Percentiles rank a stretch among this genome's conserved stretches.
phyloP scores from a whole-genome alignment of 2,888 invertebrate genomes.

The Anoplius nigerrimus region DNA sequence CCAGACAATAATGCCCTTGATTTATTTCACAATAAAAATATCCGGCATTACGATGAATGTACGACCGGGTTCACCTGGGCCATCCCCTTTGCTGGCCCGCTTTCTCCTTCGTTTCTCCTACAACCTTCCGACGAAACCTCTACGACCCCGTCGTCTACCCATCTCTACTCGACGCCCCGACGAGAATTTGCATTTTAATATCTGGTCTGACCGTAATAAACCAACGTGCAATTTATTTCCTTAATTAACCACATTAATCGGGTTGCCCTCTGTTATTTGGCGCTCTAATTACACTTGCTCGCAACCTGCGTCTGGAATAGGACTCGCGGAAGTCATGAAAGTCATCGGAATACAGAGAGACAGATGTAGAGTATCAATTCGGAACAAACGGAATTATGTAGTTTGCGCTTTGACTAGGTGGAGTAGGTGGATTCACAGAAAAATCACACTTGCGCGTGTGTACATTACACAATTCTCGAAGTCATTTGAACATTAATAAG shows the following conservation, averaged over 20 bases:
- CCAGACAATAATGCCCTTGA: conserved; percentile 48
- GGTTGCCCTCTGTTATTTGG: conserved; percentile 35
- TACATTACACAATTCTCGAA: no score
- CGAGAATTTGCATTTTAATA: conserved; percentile 52
- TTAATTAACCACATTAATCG: conserved; percentile 54
- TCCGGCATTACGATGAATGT: conserved; percentile 15
- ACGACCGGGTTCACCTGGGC: not conserved
- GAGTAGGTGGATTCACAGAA: no score
- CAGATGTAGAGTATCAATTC: no score
- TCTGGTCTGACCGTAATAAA: conserved; percentile 41
- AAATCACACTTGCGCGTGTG: no score
- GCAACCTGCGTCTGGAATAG: conserved; percentile 7
- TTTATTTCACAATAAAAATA: conserved; percentile 48
- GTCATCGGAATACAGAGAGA: not conserved
- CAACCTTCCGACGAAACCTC: not conserved
- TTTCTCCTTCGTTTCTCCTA: not conserved
- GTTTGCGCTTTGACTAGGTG: no score
- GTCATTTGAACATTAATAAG: no score
- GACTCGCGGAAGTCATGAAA: conserved; percentile 29
- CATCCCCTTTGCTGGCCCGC: not conserved
- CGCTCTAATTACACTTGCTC: conserved; percentile 32
- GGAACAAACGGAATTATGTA: no score
- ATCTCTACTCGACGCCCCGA: conserved; percentile 11
- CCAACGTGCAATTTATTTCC: conserved; percentile 48
- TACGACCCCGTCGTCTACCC: not conserved